Conservation (phyloP, 2,888 invertebrate genomes). For the Pheosia tremula region DNA sequence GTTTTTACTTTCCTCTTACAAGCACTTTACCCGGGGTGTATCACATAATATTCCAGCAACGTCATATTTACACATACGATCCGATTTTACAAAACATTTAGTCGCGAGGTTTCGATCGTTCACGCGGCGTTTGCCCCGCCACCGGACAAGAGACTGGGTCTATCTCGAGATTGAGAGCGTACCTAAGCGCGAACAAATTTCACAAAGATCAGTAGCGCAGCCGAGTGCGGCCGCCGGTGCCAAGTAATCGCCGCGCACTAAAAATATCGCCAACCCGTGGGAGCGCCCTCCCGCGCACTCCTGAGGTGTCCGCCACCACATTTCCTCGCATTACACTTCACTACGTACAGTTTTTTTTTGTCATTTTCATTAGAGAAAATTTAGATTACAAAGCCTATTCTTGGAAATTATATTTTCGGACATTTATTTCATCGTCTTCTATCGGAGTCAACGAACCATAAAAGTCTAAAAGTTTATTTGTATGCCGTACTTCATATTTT, state of each 20-base stretch:
- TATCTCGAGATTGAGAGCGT: slow-evolving; percentile 75
- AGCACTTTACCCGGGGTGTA: slow-evolving; percentile 69
- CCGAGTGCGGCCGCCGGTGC: slow-evolving; percentile 84
- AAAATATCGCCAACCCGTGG: slow-evolving; percentile 87
- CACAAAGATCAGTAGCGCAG: slow-evolving; percentile 82
- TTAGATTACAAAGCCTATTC: slow-evolving; percentile 22
- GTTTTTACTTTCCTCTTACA: slow-evolving; percentile 35
- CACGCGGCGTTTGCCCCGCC: slow-evolving; percentile 55
- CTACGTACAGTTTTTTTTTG: slow-evolving; percentile 45
- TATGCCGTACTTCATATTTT: slow-evolving; percentile 20
- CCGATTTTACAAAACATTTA: slow-evolving; percentile 37
- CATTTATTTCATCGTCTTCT: slow-evolving; percentile 13
- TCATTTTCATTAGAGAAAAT: slow-evolving; percentile 36
- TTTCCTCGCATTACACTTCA: slow-evolving; percentile 74
- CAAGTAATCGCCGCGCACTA: slow-evolving; percentile 87
- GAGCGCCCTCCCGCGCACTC: slow-evolving; percentile 84
- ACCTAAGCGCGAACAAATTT: slow-evolving; percentile 78
- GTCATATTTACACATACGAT: slow-evolving; percentile 63
- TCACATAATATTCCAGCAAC: slow-evolving; percentile 64
- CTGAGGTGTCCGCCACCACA: slow-evolving; percentile 75
- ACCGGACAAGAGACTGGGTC: slow-evolving; percentile 68
- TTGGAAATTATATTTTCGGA: slow-evolving; percentile 16
- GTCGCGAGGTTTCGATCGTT: slow-evolving; percentile 33
- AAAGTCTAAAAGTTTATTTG: slow-evolving; percentile 17
- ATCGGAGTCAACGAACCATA: slow-evolving; percentile 16